Evolutionary conservation across 2,113 vertebrate genomes (phyloP), one percentile per base, ranked within the genome.

Genomic region (Pithys albifrons): DNA sequence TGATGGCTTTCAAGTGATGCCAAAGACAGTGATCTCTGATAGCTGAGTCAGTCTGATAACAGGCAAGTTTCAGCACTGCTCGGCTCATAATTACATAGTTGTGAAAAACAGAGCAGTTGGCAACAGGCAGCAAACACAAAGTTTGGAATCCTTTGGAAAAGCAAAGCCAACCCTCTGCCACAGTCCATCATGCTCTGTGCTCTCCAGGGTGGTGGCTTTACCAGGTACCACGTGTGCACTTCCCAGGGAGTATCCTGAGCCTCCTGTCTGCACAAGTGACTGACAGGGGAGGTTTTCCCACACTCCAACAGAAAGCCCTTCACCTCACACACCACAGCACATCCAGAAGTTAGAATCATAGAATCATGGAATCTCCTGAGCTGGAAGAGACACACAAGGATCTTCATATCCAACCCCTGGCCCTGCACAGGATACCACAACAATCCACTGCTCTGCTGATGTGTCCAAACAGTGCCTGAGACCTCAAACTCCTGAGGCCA

Each of bases 51-150:
- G 90, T 41, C 71, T 91, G 73, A 91, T 87, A 94, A 92, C 39
- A 86, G 91, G 77, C 81, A 91, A 86, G 93, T 96, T 95, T 22
- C 76, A 89, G 92, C 96, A 94, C 49, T n/a, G 28, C 88, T 85
- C 4, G 0, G 25, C 79, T 66, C 58, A 31, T 89, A 95, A 96
- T 92, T 85, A 82, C 85, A 48, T 10, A 59, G 39, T 22, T 91
- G 62, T 87, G 77, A 91, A 86, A 94, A 96, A 62, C 1, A 51
- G 5, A 23, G 20, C 64, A 67, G 76, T 19, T 95, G 92, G 91
- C 61, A 94, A 54, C 80, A 39, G 1, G 6, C 69, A 78, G 89
- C 35, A 83, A 90, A 90, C 7, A 39, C 12, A 3, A 18, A 33
- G 19, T 29, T 19, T 86, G 76, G 69, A 78, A 74, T 39, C 39